Conservation (phyloP, 2,888 invertebrate genomes). For the Ennomos erosarius region DNA sequence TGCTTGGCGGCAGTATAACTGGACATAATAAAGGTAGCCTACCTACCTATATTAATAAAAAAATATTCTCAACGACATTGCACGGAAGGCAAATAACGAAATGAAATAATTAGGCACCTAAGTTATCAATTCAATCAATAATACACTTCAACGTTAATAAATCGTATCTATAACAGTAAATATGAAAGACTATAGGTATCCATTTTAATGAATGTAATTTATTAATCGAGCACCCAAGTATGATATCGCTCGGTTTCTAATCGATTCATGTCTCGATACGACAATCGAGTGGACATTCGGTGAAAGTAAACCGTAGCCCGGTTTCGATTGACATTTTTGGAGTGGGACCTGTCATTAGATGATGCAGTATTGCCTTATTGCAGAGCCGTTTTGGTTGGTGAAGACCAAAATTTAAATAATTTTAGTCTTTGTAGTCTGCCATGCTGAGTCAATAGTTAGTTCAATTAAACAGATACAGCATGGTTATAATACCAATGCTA, state of each 20-base stretch:
- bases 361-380: conserved; percentile 17
- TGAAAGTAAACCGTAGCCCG: conserved; percentile 58
- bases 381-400: too few relatives aligned
- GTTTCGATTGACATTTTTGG: conserved; percentile 55
- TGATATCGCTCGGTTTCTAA: conserved; percentile 44
- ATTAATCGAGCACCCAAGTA: conserved; percentile 18
- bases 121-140: not conserved
- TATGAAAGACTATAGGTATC: conserved; percentile 2
- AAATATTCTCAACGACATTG: too few relatives aligned
- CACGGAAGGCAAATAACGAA: fast-evolving
- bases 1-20: too few relatives aligned
- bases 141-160: conserved; percentile 1
- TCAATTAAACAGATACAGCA: too few relatives aligned
- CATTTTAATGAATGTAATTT: conserved; percentile 25
- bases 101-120: too few relatives aligned
- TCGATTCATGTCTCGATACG: conserved; percentile 45
- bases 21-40: too few relatives aligned
- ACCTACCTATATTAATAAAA: too few relatives aligned
- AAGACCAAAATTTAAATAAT: too few relatives aligned
- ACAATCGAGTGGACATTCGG: conserved; percentile 40
- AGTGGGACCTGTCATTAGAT: conserved; percentile 31
- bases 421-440: too few relatives aligned
- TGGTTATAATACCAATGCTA: too few relatives aligned
- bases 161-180: not conserved
- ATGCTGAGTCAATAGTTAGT: too few relatives aligned